Evolutionary conservation across 2,888 invertebrate genomes (phyloP).

Genomic region (Adineta ricciae): DNA sequence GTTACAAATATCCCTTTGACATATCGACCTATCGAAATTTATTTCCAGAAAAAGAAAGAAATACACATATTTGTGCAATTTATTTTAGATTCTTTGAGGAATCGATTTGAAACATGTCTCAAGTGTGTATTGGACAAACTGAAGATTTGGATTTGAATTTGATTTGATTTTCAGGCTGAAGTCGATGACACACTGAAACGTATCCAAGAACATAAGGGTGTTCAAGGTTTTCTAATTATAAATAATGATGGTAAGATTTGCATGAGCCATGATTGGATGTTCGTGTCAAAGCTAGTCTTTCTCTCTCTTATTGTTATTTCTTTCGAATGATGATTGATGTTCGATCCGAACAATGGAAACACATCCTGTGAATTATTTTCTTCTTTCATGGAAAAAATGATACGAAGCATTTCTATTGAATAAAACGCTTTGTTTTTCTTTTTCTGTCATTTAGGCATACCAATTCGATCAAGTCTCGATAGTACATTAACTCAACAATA

Average conservation of each 20-base stretch:
- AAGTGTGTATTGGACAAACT: neutral
- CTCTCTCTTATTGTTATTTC: too few species aligned
- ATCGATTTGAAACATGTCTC: neutral
- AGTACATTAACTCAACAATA: conserved; percentile 89
- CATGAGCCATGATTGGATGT: too few species aligned
- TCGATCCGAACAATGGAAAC: too few species aligned
- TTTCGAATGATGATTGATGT: too few species aligned
- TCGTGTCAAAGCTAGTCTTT: too few species aligned
- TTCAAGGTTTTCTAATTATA: conserved; percentile 83
- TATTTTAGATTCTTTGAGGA: neutral
- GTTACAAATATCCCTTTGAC: too few species aligned
- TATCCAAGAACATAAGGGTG: conserved; percentile 82
- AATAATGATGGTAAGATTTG: conserved; percentile 73
- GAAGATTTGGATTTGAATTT: neutral
- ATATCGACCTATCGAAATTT: too few species aligned
- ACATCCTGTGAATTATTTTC: too few species aligned
- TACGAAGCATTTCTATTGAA: too few species aligned
- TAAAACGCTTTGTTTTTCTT: neutral
- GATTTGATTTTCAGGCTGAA: conserved; percentile 55
- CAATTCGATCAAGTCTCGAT: conserved; percentile 61
- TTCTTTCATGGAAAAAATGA: too few species aligned
- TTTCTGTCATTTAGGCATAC: conserved; percentile 44
- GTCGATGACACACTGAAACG: conserved; percentile 92
- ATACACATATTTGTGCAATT: neutral
- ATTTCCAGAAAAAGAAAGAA: neutral